Conservation (phyloP, 2,888 invertebrate genomes). For the Leuctra nigra region DNA sequence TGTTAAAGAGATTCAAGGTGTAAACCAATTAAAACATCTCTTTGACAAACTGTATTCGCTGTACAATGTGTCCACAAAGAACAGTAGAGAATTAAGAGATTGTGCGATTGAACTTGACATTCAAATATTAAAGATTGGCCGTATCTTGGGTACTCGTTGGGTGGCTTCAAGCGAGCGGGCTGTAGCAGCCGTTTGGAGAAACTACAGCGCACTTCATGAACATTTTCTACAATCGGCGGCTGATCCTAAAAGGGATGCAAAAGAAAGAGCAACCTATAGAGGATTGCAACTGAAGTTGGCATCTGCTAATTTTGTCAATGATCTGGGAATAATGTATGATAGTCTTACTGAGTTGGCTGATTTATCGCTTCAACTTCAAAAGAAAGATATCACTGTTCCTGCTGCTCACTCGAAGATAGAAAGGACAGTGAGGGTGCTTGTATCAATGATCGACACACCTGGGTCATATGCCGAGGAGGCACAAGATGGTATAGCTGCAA, state of each 20-base stretch:
- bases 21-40: slow-evolving; percentile 27
- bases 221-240: not conserved
- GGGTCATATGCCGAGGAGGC: not conserved
- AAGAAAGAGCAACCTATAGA: not conserved
- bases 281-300: not conserved
- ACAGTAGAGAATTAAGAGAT: slow-evolving; percentile 22
- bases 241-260: not conserved
- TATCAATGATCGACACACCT: not conserved
- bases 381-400: not conserved
- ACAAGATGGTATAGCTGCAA: not conserved
- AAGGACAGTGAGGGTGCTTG: not conserved
- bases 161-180: slow-evolving; percentile 23
- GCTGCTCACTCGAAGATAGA: not conserved
- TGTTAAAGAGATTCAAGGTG: slow-evolving; percentile 23
- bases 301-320: not conserved
- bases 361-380: not conserved
- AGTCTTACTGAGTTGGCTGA: not conserved
- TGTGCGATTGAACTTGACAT: slow-evolving; percentile 14
- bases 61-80: slow-evolving; percentile 25
- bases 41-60: slow-evolving; percentile 25
- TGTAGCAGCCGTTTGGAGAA: slow-evolving; percentile 22
- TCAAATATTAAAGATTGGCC: slow-evolving; percentile 25
- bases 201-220: slow-evolving; percentile 18
- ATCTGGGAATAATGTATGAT: not conserved
- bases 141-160: slow-evolving; percentile 25